These are phyloP conservation scores for Eulimnadia texana DNA, from an alignment of 1,140 invertebrate genomes.

Conservation along the genomic window DNA sequence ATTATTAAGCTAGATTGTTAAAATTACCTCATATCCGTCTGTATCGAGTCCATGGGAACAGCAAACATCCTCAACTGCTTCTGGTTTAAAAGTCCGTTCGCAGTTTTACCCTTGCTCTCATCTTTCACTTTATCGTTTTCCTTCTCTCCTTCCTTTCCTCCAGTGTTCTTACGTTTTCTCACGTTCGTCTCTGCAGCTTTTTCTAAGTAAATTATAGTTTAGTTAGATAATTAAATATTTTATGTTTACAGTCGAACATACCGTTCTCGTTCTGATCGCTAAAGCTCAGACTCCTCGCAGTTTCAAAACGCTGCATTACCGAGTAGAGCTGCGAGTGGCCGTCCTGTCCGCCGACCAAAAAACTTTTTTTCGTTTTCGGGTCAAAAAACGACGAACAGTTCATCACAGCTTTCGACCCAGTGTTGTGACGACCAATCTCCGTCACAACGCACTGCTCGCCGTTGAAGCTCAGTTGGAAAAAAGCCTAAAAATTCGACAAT, in stretches of 20 bases:
- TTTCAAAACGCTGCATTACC: slow-evolving; percentile 46
- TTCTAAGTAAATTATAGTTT: background rate
- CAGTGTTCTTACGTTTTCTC: background rate
- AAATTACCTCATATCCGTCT: slow-evolving; percentile 66
- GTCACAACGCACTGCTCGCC: slow-evolving; percentile 62
- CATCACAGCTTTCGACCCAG: slow-evolving; percentile 78
- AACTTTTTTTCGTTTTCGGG: slow-evolving; percentile 49
- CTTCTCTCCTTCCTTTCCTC: background rate
- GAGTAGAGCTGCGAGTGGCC: slow-evolving; percentile 78
- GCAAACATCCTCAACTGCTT: slow-evolving; percentile 28
- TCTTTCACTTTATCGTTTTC: background rate
- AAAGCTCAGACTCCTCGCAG: slow-evolving; percentile 1
- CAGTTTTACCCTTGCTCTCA: background rate
- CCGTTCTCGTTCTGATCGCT: slow-evolving; percentile 9
- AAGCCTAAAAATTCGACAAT: slow-evolving; percentile 48
- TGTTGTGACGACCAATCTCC: slow-evolving; percentile 74
- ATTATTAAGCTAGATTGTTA: too few species aligned
- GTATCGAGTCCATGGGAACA: slow-evolving; percentile 54
- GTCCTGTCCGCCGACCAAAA: slow-evolving; percentile 78
- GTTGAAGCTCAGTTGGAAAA: slow-evolving; percentile 75
- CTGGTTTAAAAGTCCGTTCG: slow-evolving; percentile 2
- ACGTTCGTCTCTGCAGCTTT: background rate
- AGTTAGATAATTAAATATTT: background rate
- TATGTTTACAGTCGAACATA: background rate
- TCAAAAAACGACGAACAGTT: slow-evolving; percentile 51